A percentile compares a stretch with the other conserved stretches of the same genome.
phyloP scores from a whole-genome alignment of 2,113 vertebrate species.

The Xyrauchen texanus region DNA sequence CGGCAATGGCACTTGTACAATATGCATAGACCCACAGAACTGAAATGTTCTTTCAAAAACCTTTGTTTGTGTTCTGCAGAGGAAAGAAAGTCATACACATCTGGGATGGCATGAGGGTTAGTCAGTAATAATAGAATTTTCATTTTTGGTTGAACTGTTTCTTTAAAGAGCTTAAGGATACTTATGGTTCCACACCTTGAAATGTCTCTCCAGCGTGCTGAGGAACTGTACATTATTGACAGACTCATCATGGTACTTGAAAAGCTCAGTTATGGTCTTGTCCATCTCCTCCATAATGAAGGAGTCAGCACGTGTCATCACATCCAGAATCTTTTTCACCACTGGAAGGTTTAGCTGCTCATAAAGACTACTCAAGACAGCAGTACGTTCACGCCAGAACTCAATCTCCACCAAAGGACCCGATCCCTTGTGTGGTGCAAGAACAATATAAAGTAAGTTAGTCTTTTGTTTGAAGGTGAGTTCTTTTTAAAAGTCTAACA shows the following conservation, averaged over 20 bases:
- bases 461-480: background rate
- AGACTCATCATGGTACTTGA: conserved; percentile 78
- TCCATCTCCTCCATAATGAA: conserved; percentile 73
- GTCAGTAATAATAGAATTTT: too few relatives aligned
- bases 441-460: background rate
- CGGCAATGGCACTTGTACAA: too few relatives aligned
- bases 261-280: conserved; percentile 73
- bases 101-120: too few relatives aligned
- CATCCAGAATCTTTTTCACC: conserved; percentile 79
- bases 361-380: conserved; percentile 75
- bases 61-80: too few relatives aligned
- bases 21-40: too few relatives aligned
- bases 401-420: conserved; percentile 85
- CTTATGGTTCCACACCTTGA: conserved; percentile 76
- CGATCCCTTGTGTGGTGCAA: conserved; percentile 69
- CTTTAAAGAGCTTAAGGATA: too few relatives aligned
- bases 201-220: conserved; percentile 80
- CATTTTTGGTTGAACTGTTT: too few relatives aligned
- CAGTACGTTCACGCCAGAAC: conserved; percentile 83
- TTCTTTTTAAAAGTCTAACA: too few relatives aligned
- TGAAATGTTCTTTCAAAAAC: too few relatives aligned
- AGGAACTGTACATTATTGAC: conserved; percentile 84
- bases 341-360: conserved; percentile 81
- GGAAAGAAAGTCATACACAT: too few relatives aligned
- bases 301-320: conserved; percentile 74